Percentiles rank a stretch among this genome's conserved stretches.
Evolutionary conservation across 2,888 invertebrate species (phyloP).

Genomic region (Neoascia interrupta): DNA sequence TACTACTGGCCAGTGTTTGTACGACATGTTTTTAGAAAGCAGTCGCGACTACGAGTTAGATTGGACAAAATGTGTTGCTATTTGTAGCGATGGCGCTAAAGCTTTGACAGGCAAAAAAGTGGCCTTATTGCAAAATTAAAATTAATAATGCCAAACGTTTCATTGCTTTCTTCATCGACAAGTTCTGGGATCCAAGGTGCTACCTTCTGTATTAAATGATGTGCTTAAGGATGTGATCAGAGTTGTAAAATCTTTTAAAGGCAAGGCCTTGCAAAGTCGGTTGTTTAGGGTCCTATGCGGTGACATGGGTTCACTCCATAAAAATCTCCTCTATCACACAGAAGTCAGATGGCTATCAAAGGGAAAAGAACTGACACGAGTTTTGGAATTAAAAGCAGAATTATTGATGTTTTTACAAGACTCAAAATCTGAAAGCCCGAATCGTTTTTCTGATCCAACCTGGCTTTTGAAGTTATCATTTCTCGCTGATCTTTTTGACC

Average conservation of each 20-base stretch:
- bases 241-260: conserved; percentile 23
- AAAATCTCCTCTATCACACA: conserved; percentile 11
- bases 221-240: conserved; percentile 19
- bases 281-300: conserved; percentile 7
- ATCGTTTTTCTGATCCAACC: too few relatives aligned
- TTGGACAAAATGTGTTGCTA: conserved; percentile 20
- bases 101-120: conserved; percentile 17
- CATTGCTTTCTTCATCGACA: conserved; percentile 14
- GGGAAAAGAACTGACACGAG: background rate
- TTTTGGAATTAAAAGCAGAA: conserved; percentile 10
- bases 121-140: conserved; percentile 10
- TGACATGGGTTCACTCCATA: conserved; percentile 5
- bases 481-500: too few relatives aligned
- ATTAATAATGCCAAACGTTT: conserved; percentile 13
- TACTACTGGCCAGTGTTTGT: conserved; percentile 19
- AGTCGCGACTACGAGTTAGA: conserved; percentile 12
- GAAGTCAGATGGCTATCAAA: conserved; percentile 4
- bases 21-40: too few relatives aligned
- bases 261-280: conserved; percentile 8
- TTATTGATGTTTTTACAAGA: conserved; percentile 11
- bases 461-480: too few relatives aligned
- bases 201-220: conserved; percentile 26
- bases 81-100: conserved; percentile 21
- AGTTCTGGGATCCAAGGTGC: conserved; percentile 3
- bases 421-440: background rate